These are phyloP conservation scores for Napeogenes inachia DNA, from an alignment of 2,888 invertebrate species.

Conservation along the genomic window DNA sequence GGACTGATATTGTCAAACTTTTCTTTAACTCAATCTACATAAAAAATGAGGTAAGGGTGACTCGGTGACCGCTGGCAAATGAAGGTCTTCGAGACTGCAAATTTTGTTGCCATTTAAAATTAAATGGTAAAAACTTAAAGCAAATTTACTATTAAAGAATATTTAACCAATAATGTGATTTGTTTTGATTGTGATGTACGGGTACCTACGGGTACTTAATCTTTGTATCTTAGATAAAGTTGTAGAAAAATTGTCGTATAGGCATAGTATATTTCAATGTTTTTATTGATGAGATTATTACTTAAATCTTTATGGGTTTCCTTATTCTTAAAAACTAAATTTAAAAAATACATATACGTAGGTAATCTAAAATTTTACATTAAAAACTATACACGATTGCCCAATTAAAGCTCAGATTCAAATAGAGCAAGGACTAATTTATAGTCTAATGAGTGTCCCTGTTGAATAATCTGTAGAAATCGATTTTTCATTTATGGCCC, in stretches of 20 bases:
- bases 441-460: slow-evolving; percentile 24
- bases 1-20: slow-evolving; percentile 74
- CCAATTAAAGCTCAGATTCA: background rate
- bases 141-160: background rate
- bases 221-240: no score
- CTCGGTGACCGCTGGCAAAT: slow-evolving; percentile 71
- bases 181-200: no score
- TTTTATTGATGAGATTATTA: no score
- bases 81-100: slow-evolving; percentile 74
- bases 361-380: background rate
- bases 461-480: slow-evolving; percentile 29
- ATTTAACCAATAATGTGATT: background rate
- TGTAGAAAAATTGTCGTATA: no score
- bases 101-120: slow-evolving; percentile 67
- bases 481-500: slow-evolving; percentile 30
- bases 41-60: slow-evolving; percentile 72
- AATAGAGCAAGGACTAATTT: slow-evolving; percentile 13
- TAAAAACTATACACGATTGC: background rate
- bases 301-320: no score
- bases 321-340: no score
- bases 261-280: no score
- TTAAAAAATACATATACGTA: no score
- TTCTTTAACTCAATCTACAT: slow-evolving; percentile 73
- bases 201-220: no score
- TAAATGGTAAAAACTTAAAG: background rate